Evolutionary conservation across 1,140 invertebrate genomes (phyloP).

Genomic region (Macrobrachium rosenbergii): DNA sequence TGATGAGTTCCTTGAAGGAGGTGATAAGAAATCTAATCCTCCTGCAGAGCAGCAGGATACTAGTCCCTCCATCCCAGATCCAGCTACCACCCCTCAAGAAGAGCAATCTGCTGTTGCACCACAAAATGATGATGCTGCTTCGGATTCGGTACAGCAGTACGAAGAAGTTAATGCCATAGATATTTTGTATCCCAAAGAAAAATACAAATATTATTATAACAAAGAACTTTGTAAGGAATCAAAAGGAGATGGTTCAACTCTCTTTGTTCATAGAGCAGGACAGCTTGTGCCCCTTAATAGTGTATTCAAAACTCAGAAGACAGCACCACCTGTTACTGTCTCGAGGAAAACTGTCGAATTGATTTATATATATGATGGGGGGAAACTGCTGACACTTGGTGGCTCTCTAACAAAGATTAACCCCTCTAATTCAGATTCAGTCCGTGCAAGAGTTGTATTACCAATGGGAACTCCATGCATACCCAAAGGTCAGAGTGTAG

Average conservation of each 20-base stretch:
- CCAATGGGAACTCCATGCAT: conserved; percentile 41
- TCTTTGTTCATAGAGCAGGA: conserved; percentile 61
- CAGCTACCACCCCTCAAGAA: not conserved
- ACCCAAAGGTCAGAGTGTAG: conserved; percentile 27
- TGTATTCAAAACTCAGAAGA: conserved; percentile 56
- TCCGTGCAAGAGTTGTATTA: conserved; percentile 49
- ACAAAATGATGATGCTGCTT: not conserved
- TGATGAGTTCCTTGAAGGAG: conserved; percentile 13
- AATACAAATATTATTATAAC: conserved; percentile 60
- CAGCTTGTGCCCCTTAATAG: conserved; percentile 61
- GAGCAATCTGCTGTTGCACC: not conserved
- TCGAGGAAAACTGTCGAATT: conserved; percentile 52
- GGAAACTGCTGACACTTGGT: conserved; percentile 59
- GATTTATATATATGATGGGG: conserved; percentile 63
- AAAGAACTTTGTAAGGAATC: conserved; percentile 58
- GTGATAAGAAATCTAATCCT: not conserved
- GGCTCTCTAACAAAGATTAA: conserved; percentile 63
- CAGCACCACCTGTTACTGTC: not conserved
- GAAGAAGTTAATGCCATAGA: conserved; percentile 56
- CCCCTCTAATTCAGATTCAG: conserved; percentile 58
- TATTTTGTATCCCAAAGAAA: conserved; percentile 56
- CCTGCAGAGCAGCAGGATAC: not conserved
- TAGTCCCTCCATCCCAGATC: not conserved
- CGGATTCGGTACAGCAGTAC: conserved; percentile 28
- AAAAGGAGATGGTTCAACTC: conserved; percentile 53